Evolutionary conservation across 2,797 vertebrate species (phyloP).

Genomic region (Cebuella pygmaea): DNA sequence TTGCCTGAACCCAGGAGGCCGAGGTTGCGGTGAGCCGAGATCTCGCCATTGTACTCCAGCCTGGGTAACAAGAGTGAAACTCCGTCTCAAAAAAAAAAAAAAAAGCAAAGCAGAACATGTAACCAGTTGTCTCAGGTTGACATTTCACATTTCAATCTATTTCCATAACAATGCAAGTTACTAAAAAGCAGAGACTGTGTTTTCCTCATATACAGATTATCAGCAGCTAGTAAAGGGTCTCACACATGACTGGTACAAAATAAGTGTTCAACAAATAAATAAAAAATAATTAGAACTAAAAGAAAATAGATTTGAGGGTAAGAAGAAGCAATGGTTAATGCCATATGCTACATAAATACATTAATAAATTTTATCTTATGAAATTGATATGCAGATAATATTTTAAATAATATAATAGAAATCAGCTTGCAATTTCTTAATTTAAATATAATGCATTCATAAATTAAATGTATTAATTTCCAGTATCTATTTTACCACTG

Average conservation of each 20-base stretch:
- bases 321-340: not conserved
- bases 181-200: not conserved
- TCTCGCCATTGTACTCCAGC: too few relatives aligned
- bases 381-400: not conserved
- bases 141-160: not conserved
- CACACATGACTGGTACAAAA: not conserved
- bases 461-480: not conserved
- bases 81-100: too few relatives aligned
- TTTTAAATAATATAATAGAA: not conserved
- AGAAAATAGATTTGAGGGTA: not conserved
- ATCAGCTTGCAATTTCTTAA: not conserved
- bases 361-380: not conserved
- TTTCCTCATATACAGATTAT: not conserved
- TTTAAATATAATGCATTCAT: not conserved
- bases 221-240: not conserved
- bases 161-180: not conserved
- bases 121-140: not conserved
- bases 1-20: too few relatives aligned
- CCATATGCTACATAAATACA: not conserved
- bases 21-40: too few relatives aligned
- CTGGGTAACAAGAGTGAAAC: too few relatives aligned
- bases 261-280: not conserved
- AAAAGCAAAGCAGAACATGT: not conserved
- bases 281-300: not conserved
- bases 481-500: not conserved